Conservation (phyloP, 2,888 invertebrate genomes). For the Smittia sp. region DNA sequence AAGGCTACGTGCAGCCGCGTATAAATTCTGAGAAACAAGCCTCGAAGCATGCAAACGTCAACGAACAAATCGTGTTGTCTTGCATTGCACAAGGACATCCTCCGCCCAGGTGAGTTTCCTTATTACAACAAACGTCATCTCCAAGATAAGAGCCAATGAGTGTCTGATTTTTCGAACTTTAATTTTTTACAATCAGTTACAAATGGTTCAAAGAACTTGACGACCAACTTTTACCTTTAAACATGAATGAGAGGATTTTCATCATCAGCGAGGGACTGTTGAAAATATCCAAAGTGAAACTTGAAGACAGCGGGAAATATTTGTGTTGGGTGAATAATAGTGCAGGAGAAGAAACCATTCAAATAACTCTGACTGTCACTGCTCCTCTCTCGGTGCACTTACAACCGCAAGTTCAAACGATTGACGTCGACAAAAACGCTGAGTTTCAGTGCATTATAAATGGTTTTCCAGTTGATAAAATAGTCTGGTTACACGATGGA, state of each 20-base stretch:
- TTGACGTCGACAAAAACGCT: constrained; percentile 81
- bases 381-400: constrained; percentile 78
- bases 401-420: constrained; percentile 72
- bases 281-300: constrained; percentile 63
- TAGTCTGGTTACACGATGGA: constrained; percentile 80
- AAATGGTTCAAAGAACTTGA: constrained; percentile 77
- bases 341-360: constrained; percentile 76
- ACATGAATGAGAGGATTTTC: constrained; percentile 62
- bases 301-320: constrained; percentile 82
- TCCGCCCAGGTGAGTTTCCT: no score
- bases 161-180: no score
- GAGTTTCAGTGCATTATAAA: constrained; percentile 83
- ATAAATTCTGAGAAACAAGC: constrained; percentile 70
- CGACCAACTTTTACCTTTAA: constrained; percentile 66
- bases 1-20: constrained; percentile 71
- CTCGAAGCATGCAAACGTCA: constrained; percentile 64
- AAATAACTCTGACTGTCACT: constrained; percentile 76
- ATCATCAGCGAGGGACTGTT: constrained; percentile 65
- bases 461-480: constrained; percentile 78
- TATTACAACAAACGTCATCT: no score
- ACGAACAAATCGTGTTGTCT: constrained; percentile 71
- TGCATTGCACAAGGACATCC: constrained; percentile 81
- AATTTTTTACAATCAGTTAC: no score
- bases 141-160: neutral
- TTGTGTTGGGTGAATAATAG: constrained; percentile 89